Percentiles rank a stretch among this genome's conserved stretches.
phyloP scores from a whole-genome alignment of 37 sponge, comb jelly and placozoan genomes.

The Tethya wilhelma region DNA sequence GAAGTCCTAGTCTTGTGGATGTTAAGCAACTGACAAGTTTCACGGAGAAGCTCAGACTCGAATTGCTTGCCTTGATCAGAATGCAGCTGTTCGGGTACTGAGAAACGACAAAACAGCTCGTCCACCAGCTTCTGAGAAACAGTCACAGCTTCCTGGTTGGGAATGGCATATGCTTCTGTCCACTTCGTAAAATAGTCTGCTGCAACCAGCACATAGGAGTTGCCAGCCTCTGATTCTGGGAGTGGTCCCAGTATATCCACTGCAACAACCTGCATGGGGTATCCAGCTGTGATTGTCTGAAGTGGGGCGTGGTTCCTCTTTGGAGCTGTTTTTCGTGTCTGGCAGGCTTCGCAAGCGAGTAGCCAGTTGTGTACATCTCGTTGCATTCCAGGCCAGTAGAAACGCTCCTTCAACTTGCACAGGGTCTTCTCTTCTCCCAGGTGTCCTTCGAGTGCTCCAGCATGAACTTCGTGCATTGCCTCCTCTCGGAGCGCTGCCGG shows the following conservation, averaged over 20 bases:
- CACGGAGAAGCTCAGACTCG: constrained; percentile 20
- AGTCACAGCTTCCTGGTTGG: constrained; percentile 53
- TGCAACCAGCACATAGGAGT: constrained; percentile 48
- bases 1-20: constrained; percentile 29
- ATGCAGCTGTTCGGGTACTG: constrained; percentile 50
- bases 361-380: constrained; percentile 36
- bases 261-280: constrained; percentile 48
- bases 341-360: constrained; percentile 29
- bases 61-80: constrained; percentile 56
- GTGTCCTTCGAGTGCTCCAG: constrained; percentile 19
- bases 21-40: constrained; percentile 29
- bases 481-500: not conserved
- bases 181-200: constrained; percentile 58
- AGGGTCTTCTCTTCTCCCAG: constrained; percentile 43
- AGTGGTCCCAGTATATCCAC: constrained; percentile 57
- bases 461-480: constrained; percentile 19
- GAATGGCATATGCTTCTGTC: constrained; percentile 65
- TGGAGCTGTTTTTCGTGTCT: constrained; percentile 21
- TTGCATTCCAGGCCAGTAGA: constrained; percentile 55
- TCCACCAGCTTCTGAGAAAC: constrained; percentile 45
- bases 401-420: constrained; percentile 28
- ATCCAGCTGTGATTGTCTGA: constrained; percentile 15
- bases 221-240: constrained; percentile 39
- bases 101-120: constrained; percentile 57
- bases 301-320: constrained; percentile 28